A percentile compares a stretch with the other conserved stretches of the same genome.
Evolutionary conservation across 1,140 invertebrate species (phyloP).

Genomic region (Linepithema humile): DNA sequence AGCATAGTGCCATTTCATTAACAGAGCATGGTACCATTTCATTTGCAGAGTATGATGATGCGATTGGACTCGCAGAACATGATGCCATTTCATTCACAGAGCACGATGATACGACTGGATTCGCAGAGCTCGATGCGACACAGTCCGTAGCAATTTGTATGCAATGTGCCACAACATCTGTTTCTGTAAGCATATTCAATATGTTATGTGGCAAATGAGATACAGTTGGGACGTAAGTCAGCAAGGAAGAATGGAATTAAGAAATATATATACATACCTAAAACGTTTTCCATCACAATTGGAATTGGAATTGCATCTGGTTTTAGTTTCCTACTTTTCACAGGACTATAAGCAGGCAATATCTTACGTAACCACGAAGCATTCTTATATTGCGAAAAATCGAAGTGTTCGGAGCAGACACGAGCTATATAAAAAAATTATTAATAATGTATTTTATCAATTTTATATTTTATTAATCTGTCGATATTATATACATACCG

Average conservation of each 20-base stretch:
- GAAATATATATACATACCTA: not conserved
- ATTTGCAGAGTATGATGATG: too few species aligned
- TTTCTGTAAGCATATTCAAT: not conserved
- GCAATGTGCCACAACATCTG: not conserved
- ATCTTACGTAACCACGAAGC: not conserved
- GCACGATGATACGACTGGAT: not conserved
- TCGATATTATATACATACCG: not conserved
- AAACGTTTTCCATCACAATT: not conserved
- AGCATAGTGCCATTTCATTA: too few species aligned
- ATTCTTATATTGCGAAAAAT: not conserved
- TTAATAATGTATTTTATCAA: not conserved
- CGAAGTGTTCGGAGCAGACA: not conserved
- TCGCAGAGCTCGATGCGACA: not conserved
- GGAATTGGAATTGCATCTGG: not conserved
- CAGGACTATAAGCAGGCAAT: not conserved
- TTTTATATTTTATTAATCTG: not conserved
- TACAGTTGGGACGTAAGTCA: too few species aligned
- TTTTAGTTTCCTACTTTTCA: not conserved
- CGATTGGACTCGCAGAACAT: too few species aligned
- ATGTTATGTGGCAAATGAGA: not conserved
- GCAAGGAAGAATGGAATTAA: too few species aligned
- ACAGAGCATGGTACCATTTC: too few species aligned
- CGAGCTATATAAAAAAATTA: not conserved
- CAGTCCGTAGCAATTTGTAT: not conserved
- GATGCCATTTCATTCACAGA: not conserved